phyloP scores from a whole-genome alignment of 2,797 vertebrate species.

The Poecilia gillii region DNA sequence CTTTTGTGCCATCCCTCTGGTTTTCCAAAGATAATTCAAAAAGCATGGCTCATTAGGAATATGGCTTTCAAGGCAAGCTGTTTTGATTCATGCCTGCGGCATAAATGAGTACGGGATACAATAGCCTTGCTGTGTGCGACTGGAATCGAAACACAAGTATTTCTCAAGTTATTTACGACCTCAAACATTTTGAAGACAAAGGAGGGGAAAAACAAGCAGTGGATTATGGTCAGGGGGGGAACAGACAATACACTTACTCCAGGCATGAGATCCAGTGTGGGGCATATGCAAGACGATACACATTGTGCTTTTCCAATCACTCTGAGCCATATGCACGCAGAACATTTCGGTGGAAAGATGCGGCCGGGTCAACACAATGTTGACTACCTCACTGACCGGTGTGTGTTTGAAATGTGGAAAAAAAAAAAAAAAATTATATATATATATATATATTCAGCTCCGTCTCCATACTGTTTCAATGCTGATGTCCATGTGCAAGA shows the following conservation, averaged over 20 bases:
- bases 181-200: slow-evolving; percentile 67
- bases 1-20: slow-evolving; percentile 64
- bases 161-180: slow-evolving; percentile 70
- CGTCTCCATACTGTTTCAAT: slow-evolving; percentile 13
- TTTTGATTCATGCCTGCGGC: slow-evolving; percentile 60
- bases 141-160: slow-evolving; percentile 52
- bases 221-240: slow-evolving; percentile 38
- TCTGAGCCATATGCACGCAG: slow-evolving; percentile 34
- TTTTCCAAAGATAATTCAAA: slow-evolving; percentile 74
- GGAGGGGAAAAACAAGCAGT: slow-evolving; percentile 39
- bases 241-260: slow-evolving; percentile 16
- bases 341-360: slow-evolving; percentile 20
- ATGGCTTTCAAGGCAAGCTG: slow-evolving; percentile 59
- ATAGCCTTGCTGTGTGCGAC: slow-evolving; percentile 59
- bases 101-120: slow-evolving; percentile 59
- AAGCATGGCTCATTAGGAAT: slow-evolving; percentile 73
- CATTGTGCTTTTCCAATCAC: slow-evolving; percentile 36
- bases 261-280: slow-evolving; percentile 17
- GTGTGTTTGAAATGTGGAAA: slow-evolving; percentile 2
- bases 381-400: slow-evolving; percentile 32
- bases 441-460: slow-evolving; percentile 11
- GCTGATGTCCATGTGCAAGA: slow-evolving; percentile 56
- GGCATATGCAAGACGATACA: slow-evolving; percentile 4
- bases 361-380: not conserved
- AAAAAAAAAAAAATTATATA: slow-evolving; percentile 1